Evolutionary conservation across 2,888 invertebrate species (phyloP).

Genomic region (Cordilura impudica): DNA sequence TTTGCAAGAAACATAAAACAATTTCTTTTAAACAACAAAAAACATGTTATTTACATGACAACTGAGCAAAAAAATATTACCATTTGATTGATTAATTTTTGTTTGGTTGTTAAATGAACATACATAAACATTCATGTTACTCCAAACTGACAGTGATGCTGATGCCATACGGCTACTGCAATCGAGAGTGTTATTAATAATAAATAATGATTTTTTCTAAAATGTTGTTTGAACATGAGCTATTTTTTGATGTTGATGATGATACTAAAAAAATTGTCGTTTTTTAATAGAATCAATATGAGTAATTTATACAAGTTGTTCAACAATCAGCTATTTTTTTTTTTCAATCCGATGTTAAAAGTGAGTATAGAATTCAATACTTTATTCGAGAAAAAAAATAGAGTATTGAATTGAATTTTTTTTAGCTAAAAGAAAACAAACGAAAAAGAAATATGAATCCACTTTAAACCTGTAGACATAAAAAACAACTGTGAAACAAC

Average conservation of each 20-base stretch:
- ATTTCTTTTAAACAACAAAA: no score
- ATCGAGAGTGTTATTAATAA: slow-evolving; percentile 26
- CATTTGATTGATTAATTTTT: slow-evolving; percentile 59
- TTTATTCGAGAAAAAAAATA: neutral
- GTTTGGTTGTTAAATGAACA: neutral
- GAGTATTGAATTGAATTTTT: no score
- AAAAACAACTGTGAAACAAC: slow-evolving; percentile 11
- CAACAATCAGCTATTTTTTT: neutral
- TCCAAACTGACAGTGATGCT: neutral
- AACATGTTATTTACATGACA: neutral
- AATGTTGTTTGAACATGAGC: slow-evolving; percentile 6
- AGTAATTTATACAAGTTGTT: neutral
- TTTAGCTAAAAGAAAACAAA: neutral
- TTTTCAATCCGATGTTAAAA: slow-evolving; percentile 4
- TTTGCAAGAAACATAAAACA: no score
- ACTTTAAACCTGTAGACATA: slow-evolving; percentile 45
- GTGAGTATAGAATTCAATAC: slow-evolving; percentile 17
- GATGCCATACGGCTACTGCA: neutral
- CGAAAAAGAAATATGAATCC: slow-evolving; percentile 48
- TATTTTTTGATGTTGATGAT: neutral
- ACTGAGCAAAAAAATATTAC: slow-evolving; percentile 14
- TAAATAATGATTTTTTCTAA: slow-evolving; percentile 27
- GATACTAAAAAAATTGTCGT: neutral
- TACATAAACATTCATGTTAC: neutral
- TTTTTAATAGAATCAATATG: neutral